A percentile compares a stretch with the other conserved stretches of the same genome.
phyloP scores from a whole-genome alignment of 2,113 vertebrate species.

The Dicerorhinus sumatrensis region DNA sequence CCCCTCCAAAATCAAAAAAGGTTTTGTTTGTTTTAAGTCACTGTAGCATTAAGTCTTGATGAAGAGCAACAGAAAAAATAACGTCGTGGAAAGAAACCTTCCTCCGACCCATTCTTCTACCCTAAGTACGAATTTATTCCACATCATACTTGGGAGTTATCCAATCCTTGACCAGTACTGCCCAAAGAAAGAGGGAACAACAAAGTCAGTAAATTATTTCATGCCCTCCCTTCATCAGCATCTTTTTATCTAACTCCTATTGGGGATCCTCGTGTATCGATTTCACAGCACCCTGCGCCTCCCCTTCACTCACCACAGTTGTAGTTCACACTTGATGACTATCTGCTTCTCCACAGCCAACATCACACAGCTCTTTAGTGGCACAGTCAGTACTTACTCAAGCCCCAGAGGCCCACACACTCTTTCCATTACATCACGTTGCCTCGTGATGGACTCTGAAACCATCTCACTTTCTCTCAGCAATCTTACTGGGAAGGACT shows the following conservation, averaged over 20 bases:
- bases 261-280: too few species aligned
- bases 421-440: neutral
- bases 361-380: neutral
- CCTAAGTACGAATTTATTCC: neutral
- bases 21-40: slow-evolving; percentile 21
- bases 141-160: neutral
- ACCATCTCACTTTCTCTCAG: neutral
- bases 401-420: neutral
- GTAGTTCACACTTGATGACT: too few species aligned
- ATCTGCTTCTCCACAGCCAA: neutral
- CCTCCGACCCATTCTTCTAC: neutral
- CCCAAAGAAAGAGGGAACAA: neutral
- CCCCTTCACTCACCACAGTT: neutral
- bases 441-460: neutral
- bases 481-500: neutral
- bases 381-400: neutral
- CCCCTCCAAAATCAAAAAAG: neutral
- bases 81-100: neutral
- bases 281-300: neutral
- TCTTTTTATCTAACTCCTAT: neutral
- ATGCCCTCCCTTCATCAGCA: neutral
- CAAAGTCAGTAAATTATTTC: neutral
- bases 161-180: neutral
- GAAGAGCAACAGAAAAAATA: neutral
- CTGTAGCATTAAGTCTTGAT: neutral